These are phyloP conservation scores for Lota lota DNA, from an alignment of 2,113 vertebrate species.

Conservation along the genomic window DNA sequence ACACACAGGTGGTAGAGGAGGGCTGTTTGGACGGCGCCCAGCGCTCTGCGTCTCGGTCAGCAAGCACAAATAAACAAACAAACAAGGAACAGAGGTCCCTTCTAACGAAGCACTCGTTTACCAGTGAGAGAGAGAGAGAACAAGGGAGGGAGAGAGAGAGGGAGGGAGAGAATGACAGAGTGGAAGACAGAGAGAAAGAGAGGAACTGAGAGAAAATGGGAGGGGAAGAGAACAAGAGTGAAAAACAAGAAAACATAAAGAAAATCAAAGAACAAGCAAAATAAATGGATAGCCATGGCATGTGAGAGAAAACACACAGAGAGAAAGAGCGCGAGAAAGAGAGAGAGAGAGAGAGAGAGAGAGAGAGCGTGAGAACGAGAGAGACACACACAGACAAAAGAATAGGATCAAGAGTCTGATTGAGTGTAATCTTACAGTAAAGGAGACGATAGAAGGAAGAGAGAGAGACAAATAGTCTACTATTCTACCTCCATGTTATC, in stretches of 20 bases:
- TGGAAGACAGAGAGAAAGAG: neutral
- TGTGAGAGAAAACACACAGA: too few species aligned
- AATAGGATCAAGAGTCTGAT: too few species aligned
- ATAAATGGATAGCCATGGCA: too few species aligned
- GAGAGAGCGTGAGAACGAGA: too few species aligned
- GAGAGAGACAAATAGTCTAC: too few species aligned
- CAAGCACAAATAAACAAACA: slow-evolving; percentile 38
- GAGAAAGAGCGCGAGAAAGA: too few species aligned
- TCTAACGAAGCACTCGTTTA: slow-evolving; percentile 11
- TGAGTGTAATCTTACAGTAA: too few species aligned
- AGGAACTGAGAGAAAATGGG: neutral
- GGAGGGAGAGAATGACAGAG: neutral
- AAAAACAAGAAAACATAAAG: neutral
- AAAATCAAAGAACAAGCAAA: too few species aligned
- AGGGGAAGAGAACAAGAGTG: neutral
- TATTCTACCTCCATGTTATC: too few species aligned
- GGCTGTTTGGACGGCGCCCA: slow-evolving; percentile 5
- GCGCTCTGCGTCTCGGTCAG: slow-evolving; percentile 32
- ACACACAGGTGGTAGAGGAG: slow-evolving; percentile 8
- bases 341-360: too few species aligned
- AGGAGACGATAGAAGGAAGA: too few species aligned
- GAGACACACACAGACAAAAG: too few species aligned
- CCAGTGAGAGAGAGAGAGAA: slow-evolving; percentile 5
- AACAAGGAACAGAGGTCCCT: slow-evolving; percentile 23
- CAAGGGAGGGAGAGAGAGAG: neutral